Conservation (phyloP, 1,140 invertebrate species). For the Homalodisca vitripennis region DNA sequence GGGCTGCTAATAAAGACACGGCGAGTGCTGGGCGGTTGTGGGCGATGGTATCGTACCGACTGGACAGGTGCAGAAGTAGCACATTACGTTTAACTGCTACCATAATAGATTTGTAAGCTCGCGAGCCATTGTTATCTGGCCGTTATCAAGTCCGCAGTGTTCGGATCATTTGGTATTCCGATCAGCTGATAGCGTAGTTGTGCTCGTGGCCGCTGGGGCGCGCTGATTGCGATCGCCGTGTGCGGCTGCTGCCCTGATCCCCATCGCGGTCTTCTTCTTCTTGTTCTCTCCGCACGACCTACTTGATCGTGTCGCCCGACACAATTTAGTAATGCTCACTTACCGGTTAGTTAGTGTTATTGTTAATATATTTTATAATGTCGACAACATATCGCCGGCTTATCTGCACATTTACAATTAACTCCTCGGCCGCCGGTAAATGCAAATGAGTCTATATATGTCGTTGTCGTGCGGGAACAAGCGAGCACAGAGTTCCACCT, state of each 20-base stretch:
- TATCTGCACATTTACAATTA: neutral
- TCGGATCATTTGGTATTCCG: neutral
- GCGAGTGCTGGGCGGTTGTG: too few relatives aligned
- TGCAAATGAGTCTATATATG: neutral
- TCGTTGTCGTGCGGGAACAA: too few relatives aligned
- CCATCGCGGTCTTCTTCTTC: slow-evolving; percentile 52
- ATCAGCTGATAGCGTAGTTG: slow-evolving; percentile 8
- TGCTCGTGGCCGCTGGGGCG: slow-evolving; percentile 25
- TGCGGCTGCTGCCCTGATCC: slow-evolving; percentile 47
- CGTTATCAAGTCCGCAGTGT: too few relatives aligned
- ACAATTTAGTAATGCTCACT: slow-evolving; percentile 1
- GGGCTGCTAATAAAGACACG: too few relatives aligned
- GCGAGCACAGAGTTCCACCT: too few relatives aligned
- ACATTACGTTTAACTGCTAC: too few relatives aligned
- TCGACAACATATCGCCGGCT: neutral
- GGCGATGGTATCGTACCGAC: too few relatives aligned
- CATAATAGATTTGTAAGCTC: too few relatives aligned
- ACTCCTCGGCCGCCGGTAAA: neutral
- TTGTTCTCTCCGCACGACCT: slow-evolving; percentile 3
- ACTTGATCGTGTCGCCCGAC: neutral
- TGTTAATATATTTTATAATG: too few relatives aligned
- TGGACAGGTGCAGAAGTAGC: too few relatives aligned
- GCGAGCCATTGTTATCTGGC: too few relatives aligned
- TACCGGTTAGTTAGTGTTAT: neutral
- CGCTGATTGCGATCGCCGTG: slow-evolving; percentile 32